Percentiles rank a stretch among this genome's conserved stretches.
These are phyloP conservation scores for Sympetrum striolatum DNA, from an alignment of 2,888 invertebrate genomes.

Conservation along the genomic window DNA sequence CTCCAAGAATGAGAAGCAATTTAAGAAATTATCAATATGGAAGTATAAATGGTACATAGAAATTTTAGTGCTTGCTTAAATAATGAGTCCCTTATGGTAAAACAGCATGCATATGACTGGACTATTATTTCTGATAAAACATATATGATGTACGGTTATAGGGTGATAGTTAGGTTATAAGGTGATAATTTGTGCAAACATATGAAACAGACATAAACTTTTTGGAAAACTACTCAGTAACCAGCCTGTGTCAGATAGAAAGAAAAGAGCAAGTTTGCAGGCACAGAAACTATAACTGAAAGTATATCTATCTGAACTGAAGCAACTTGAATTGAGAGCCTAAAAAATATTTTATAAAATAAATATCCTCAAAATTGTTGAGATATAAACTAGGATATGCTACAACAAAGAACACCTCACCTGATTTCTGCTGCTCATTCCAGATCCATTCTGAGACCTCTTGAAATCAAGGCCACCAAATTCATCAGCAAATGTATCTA, in stretches of 20 bases:
- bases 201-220: background rate
- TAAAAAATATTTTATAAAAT: no score
- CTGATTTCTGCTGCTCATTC: constrained; percentile 74
- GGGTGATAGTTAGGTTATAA: no score
- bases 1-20: background rate
- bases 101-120: background rate
- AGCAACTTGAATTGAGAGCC: no score
- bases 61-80: no score
- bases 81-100: background rate
- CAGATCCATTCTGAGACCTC: constrained; percentile 73
- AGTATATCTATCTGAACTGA: no score
- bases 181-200: background rate
- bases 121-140: background rate
- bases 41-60: no score
- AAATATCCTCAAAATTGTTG: no score
- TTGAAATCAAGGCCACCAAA: constrained; percentile 69
- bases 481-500: constrained; percentile 78
- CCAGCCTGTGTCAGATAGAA: background rate
- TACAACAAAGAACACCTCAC: constrained; percentile 56
- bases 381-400: background rate
- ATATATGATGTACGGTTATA: background rate
- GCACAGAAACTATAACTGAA: background rate
- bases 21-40: background rate
- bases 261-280: background rate
- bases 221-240: background rate